Evolutionary conservation across 2,113 vertebrate genomes (phyloP), one percentile per base, ranked within the genome.

Genomic region (Chelonoidis abingdonii): DNA sequence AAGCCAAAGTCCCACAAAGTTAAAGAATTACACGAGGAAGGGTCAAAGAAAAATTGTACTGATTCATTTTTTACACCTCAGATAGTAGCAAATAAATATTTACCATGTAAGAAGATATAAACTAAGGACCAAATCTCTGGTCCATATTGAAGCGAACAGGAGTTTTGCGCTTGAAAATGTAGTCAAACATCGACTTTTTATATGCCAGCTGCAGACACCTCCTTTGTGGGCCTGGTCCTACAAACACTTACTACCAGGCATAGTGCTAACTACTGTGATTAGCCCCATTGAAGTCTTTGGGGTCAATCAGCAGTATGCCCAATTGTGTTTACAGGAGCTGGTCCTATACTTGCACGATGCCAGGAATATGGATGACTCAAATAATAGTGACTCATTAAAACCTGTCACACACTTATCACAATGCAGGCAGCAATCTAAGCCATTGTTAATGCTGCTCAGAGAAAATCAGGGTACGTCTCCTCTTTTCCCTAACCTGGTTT

Each of bases 71-170:
- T 27, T 22, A 5, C 16, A 47, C 52, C 53, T 49, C 29, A 53
- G 75, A 54, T 76, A 2, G 31, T 5, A 31, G 57, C 53, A 54
- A 47, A 29, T 24, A 24, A 5, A 50, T 57, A 22, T 10, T n/a
- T 8, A 53, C 1, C 6, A 1, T 6, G n/a, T 10, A 52, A 76
- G 29, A 31, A 69, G 19, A 31, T 35, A 69, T 69, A 31, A 16
- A 62, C 62, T 76, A 12, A 0, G 3, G 21, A 21, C 31, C 25
- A 35, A 2, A 52, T 10, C 14, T 10, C 0, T 2, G n/a, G 82
- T 75, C 6, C 0, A 8, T 17, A 52, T 44, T n/a, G 44, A 17
- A 2, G 2, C 0, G 13, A 25, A 22, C 3, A 27, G 41, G 57
- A 72, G 41, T 75, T 80, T 35, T 24, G 49, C 69, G 5, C 81